Evolutionary conservation across 2,797 vertebrate genomes (phyloP).

Genomic region (Somateria mollissima): DNA sequence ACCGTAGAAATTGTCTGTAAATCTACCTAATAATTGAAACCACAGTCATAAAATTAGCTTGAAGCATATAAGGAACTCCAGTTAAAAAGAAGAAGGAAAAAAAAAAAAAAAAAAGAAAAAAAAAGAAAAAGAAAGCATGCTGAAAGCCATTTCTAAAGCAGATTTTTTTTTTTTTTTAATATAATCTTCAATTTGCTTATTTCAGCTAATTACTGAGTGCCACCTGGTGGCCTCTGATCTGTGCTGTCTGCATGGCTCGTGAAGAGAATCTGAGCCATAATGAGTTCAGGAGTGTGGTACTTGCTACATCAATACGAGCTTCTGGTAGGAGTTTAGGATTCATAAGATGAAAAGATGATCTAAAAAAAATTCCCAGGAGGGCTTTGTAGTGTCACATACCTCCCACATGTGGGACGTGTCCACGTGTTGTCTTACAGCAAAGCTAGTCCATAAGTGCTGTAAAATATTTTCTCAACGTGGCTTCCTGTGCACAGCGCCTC

Average conservation of each 20-base stretch:
- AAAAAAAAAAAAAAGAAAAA: too few species aligned
- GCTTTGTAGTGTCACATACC: not conserved
- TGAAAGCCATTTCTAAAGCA: not conserved
- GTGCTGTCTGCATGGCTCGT: not conserved
- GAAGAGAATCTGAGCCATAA: not conserved
- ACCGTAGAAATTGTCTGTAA: not conserved
- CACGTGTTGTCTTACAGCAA: not conserved
- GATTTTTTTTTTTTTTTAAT: not conserved
- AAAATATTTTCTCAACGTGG: not conserved
- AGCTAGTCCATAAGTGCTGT: not conserved
- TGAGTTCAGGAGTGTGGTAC: not conserved
- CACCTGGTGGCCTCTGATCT: constrained; percentile 35
- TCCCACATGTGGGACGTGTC: accelerated
- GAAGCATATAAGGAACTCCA: not conserved
- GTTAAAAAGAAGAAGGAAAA: not conserved
- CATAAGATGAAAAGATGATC: not conserved
- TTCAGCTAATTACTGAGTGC: constrained; percentile 42
- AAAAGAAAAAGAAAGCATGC: not conserved
- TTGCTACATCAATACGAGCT: not conserved
- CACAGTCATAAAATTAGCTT: not conserved
- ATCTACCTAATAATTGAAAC: not conserved
- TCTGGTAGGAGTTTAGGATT: not conserved
- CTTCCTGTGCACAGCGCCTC: not conserved
- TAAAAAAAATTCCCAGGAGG: not conserved
- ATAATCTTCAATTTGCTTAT: not conserved